These are phyloP conservation scores for Galemys pyrenaicus DNA, from an alignment of 2,113 vertebrate species.

Conservation along the genomic window DNA sequence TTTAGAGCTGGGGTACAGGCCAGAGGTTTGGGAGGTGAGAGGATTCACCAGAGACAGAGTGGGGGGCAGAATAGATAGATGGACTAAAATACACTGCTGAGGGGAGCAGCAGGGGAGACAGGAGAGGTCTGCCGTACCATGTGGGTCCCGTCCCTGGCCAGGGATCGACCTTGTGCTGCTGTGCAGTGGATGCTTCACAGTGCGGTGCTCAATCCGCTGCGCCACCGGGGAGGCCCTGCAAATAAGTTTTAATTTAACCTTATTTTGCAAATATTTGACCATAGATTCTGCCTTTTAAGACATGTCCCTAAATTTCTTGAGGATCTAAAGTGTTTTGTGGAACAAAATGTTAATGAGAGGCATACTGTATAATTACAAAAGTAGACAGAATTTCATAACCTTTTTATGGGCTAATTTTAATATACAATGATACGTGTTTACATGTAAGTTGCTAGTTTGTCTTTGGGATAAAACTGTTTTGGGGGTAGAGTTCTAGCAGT, in stretches of 20 bases:
- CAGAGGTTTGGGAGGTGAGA: too few relatives aligned
- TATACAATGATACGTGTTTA: not conserved
- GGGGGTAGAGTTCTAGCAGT: not conserved
- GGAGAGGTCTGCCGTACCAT: too few relatives aligned
- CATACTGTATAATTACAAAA: not conserved
- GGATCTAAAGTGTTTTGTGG: not conserved
- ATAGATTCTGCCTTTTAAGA: not conserved
- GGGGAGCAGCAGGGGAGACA: too few relatives aligned
- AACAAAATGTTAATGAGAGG: not conserved
- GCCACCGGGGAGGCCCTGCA: too few relatives aligned
- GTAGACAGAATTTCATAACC: not conserved
- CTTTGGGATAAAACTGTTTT: not conserved
- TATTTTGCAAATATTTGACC: not conserved
- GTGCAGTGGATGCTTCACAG: too few relatives aligned
- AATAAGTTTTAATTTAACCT: slow-evolving; percentile 22
- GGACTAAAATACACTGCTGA: too few relatives aligned
- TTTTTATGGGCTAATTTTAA: not conserved
- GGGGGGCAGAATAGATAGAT: too few relatives aligned
- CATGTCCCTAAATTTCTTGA: not conserved
- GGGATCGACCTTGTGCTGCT: too few relatives aligned
- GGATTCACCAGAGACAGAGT: too few relatives aligned
- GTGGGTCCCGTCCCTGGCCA: too few relatives aligned
- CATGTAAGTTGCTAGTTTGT: not conserved
- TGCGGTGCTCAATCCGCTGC: too few relatives aligned
- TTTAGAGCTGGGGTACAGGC: too few relatives aligned